Percentiles rank a stretch among this genome's conserved stretches.
phyloP scores from a whole-genome alignment of 2,888 invertebrate species.

The Euplexia lucipara region DNA sequence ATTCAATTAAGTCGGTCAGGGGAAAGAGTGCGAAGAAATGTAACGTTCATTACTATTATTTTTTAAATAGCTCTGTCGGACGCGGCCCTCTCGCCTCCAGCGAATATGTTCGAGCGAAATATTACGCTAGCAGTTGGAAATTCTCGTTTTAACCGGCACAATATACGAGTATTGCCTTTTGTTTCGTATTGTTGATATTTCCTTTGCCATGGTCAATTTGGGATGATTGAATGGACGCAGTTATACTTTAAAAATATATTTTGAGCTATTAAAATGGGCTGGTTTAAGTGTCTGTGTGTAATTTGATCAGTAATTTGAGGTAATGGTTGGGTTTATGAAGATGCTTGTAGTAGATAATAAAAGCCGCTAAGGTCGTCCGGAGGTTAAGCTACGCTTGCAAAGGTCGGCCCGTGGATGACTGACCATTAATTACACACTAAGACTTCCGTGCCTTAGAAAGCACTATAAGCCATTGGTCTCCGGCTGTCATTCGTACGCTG shows the following conservation, averaged over 20 bases:
- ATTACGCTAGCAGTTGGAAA: slow-evolving; percentile 44
- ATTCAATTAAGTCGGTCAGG: slow-evolving; percentile 42
- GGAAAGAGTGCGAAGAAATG: slow-evolving; percentile 43
- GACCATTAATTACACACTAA: no score
- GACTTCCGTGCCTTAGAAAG: no score
- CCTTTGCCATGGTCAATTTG: slow-evolving; percentile 50
- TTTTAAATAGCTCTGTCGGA: slow-evolving; percentile 41
- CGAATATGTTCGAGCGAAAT: slow-evolving; percentile 46
- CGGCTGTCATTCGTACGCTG: no score
- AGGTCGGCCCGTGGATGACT: no score
- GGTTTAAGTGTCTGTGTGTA: slow-evolving; percentile 33
- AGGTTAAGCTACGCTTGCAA: no score
- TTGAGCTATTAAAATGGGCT: slow-evolving; percentile 42
- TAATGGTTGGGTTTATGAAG: slow-evolving; percentile 26
- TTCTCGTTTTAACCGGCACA: slow-evolving; percentile 35
- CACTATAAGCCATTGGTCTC: no score
- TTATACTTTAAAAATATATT: slow-evolving; percentile 47
- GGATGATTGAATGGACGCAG: slow-evolving; percentile 50
- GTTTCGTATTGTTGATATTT: slow-evolving; percentile 47
- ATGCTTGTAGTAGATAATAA: no score
- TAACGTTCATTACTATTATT: slow-evolving; percentile 44
- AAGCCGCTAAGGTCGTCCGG: no score
- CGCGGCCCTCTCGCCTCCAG: slow-evolving; percentile 15
- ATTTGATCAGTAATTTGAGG: slow-evolving; percentile 36
- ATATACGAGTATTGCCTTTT: slow-evolving; percentile 47